Base-by-base conservation (phyloP, 2,797 vertebrate genomes). In the Somateria mollissima region DNA sequence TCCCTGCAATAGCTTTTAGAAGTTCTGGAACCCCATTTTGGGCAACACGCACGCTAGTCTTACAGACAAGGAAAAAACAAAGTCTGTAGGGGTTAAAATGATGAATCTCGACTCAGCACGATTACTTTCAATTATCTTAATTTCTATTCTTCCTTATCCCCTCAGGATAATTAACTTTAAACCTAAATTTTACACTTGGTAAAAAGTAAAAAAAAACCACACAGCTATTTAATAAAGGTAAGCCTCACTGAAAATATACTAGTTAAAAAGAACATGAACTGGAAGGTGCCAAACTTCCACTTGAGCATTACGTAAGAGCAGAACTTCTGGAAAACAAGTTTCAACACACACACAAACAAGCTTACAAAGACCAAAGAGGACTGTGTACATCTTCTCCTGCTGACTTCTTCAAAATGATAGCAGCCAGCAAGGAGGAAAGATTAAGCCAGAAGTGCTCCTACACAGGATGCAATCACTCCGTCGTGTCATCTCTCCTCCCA, bases 251-350 rank as follows among this genome's bases (percentile, higher is more conserved):
- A n/a, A 39, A 58, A 60, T 20, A 30, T 15, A 22, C 4, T 19
- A 34, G 5, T 45, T 28, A 18, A 65, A 73, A 73, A 43, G 57
- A 87, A 36, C 6, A 3, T 0, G 8, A 43, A 27, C 0, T n/a
- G 76, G 18, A 60, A 53, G 21, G 54, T 22, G 43, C 61, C 65
- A 43, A 72, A 43, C 57, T 41, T 72, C 58, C 28, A 73, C 28
- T 0, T 37, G 13, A 47, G 32, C 0, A 2, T 49, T 64, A 37
- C 2, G 9, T 10, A 71, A 72, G 1, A 37, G 34, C 20, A 19
- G 21, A 84, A 16, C 37, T 32, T n/a, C 10, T 17, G 21, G 25
- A 32, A 65, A 36, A 64, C 39, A 6, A 8, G 72, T n/a, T 81
- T 20, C 71, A 49, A 11, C 10, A 12, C 8, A 6, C 1, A 47